Evolutionary conservation across 2,888 invertebrate species (phyloP), one percentile per base, ranked within the genome.

Genomic region (Parthenolecanium corni): DNA sequence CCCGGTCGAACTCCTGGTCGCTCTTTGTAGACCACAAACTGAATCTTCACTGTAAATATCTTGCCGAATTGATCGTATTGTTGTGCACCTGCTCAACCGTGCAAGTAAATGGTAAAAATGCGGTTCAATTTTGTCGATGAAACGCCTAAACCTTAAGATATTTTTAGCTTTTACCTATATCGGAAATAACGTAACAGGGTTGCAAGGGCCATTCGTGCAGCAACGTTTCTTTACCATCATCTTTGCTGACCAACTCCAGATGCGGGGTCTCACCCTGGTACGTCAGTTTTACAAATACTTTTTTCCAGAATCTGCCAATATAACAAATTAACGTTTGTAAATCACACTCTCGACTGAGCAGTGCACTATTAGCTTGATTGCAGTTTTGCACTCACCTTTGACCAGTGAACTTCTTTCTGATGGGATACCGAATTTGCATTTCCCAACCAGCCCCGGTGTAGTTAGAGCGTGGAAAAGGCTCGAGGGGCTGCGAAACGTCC

Each of bases 41-140:
- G 97, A 68, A 95, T 76, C 73, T 87, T 84, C 64, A 97, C 83
- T 0, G 98, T 98, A 77, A 98, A 97, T 70, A 98, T 96, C 78
- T 99, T 99, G 31, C 97, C 97, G 74, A 89, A 99, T 74, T 95
- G 92, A 76, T 99, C 98, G 73, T 92, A 97, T 74, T 97, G 97
- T 76, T 98, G 98, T 38, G 94, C 90, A 54, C 87, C 89, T 75
- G 68, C 23, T 16, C 25, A 24, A 40, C 9, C 9, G 38, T 14
- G 38, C 9, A 9, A 38, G 38, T 38, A 11, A 38, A 38, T 38
- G 38, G n/a, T n/a, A n/a, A n/a, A n/a, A n/a, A n/a, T n/a, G n/a
- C n/a, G n/a, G n/a, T n/a, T n/a, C n/a, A n/a, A n/a, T n/a, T n/a
- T n/a, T n/a, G n/a, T n/a, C n/a, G n/a, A n/a, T n/a, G n/a, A n/a